Conservation (phyloP, 2,113 vertebrate genomes). For the Lycocorax pyrrhopterus region DNA sequence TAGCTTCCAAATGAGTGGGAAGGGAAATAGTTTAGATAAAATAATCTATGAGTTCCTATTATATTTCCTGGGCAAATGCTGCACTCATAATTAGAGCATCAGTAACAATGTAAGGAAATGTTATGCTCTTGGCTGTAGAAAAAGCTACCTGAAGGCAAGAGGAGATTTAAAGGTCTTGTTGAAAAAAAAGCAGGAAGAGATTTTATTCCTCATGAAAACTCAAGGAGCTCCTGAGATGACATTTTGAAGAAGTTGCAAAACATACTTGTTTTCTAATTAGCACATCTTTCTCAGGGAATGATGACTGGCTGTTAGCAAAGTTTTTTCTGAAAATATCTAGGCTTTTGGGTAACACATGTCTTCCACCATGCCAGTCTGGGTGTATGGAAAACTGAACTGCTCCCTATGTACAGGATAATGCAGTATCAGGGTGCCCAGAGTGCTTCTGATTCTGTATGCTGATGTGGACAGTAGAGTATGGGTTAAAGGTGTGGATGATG, state of each 20-base stretch:
- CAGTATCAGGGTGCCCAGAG: neutral
- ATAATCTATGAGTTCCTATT: neutral
- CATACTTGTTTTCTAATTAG: neutral
- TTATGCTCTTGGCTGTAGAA: neutral
- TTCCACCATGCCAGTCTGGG: neutral
- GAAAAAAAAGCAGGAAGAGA: neutral
- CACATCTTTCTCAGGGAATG: neutral
- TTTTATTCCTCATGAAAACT: neutral
- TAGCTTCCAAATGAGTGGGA: neutral
- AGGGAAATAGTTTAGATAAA: neutral
- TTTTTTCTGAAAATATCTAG: neutral
- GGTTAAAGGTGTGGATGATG: neutral
- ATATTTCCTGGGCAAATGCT: neutral
- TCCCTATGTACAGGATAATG: neutral
- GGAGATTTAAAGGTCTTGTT: neutral
- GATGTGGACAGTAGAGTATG: neutral
- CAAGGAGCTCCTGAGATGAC: neutral
- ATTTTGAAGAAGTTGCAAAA: neutral
- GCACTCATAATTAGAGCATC: neutral
- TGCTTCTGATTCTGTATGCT: neutral
- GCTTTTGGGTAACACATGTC: neutral
- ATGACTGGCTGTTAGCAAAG: neutral
- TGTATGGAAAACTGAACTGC: neutral
- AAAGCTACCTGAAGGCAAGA: neutral
- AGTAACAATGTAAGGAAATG: neutral